phyloP scores from a whole-genome alignment of 2,888 invertebrate species.

The Alloplasta piceator region DNA sequence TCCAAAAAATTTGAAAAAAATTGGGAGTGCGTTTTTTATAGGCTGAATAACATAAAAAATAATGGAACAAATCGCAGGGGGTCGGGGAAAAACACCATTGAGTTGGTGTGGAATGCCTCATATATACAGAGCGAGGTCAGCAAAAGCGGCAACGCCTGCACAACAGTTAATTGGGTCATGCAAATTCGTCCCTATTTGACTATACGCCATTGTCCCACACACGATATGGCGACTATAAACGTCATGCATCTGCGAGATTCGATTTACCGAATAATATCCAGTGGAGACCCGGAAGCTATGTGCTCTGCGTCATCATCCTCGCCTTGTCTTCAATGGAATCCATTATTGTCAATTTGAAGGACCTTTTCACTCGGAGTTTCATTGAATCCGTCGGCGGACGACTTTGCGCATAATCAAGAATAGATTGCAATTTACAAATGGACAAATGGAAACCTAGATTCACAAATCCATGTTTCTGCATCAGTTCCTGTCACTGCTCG shows the following conservation, averaged over 20 bases:
- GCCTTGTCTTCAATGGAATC: conserved; percentile 14
- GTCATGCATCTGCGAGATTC: conserved; percentile 47
- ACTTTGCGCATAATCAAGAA: no score
- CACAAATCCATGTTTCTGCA: no score
- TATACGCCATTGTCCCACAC: conserved; percentile 1
- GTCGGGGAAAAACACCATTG: no score
- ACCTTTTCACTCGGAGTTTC: not conserved
- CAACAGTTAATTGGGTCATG: conserved; percentile 66
- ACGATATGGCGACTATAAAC: conserved; percentile 45
- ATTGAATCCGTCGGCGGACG: no score
- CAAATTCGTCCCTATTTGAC: conserved; percentile 56
- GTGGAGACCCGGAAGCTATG: conserved; percentile 15
- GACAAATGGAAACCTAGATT: no score
- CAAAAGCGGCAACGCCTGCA: conserved; percentile 47
- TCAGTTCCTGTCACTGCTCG: no score
- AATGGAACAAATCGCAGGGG: no score
- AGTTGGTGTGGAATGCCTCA: no score
- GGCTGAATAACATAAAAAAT: no score
- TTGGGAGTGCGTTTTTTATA: no score
- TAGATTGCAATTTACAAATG: no score
- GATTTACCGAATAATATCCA: conserved; percentile 26
- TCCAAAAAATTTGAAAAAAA: no score
- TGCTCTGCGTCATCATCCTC: conserved; percentile 13
- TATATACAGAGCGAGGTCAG: conserved; percentile 47
- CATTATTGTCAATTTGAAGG: conserved; percentile 12